Base-by-base conservation (phyloP, 2,113 vertebrate species). In the Scartelaos histophorus region DNA sequence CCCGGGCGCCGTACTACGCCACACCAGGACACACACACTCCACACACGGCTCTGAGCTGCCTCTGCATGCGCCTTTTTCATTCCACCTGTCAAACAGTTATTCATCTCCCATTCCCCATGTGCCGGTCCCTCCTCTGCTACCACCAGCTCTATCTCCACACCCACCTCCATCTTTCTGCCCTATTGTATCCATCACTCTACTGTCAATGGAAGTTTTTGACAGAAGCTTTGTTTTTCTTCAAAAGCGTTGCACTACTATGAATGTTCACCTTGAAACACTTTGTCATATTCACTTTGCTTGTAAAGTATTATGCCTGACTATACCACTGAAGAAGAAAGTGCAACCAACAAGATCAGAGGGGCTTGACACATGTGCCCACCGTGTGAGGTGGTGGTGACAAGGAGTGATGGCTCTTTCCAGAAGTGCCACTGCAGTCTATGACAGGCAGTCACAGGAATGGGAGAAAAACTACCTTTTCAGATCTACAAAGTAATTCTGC, bases 41-140 rank as follows among this genome's bases (percentile, higher is more conserved):
- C 69, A 75, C 84, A 80, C 78, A 79, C 82, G 12, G 81, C 84
- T 86, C 75, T 78, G 75, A 85, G 87, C 74, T 85, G 82, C 86
- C 90, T 85, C 90, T 66, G 76, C 73, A 38, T 66, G 75, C 73
- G 35, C 80, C 73, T 82, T 87, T 88, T 82, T 90, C 87, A 90
- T 90, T 89, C 82, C 82, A 82, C 89, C 85, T 88, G 87, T 92
- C 89, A 91, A 85, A 80, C 79, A 76, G 81, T 87, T 90, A 89
- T 92, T 91, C 90, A 89, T 90, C 82, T 88, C 82, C 70, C 73
- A 67, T 66, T 85, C 71, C 68, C 54, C 60, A 70, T 70, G 71
- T 69, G 64, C 53, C 65, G 5, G 61, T 78, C 70, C 70, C 75
- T 83, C 82, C 82, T 80, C 82, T 78, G 69, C 82, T 82, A 84